Conservation (phyloP, 2,113 vertebrate species). For the Prietella phreatophila region DNA sequence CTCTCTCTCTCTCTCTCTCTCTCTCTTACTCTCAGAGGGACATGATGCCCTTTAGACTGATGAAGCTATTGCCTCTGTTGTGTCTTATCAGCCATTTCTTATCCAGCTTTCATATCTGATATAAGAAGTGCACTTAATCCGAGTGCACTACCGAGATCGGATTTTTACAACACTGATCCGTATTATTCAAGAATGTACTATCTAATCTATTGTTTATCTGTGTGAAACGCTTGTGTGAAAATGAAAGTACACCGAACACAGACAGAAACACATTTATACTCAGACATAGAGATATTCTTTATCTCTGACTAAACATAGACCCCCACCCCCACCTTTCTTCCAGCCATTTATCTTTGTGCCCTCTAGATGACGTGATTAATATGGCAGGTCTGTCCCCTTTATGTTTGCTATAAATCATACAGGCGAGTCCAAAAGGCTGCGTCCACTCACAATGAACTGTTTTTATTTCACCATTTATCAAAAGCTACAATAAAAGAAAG, state of each 20-base stretch:
- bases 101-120: background rate
- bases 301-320: constrained; percentile 72
- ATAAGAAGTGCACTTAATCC: background rate
- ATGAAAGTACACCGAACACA: background rate
- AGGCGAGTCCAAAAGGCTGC: constrained; percentile 25
- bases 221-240: background rate
- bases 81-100: background rate
- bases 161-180: background rate
- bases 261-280: background rate
- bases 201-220: constrained; percentile 8
- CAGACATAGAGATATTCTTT: constrained; percentile 21
- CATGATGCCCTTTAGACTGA: constrained; percentile 1
- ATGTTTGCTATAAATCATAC: constrained; percentile 58
- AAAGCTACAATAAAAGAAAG: constrained; percentile 12
- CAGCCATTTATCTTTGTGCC: constrained; percentile 78
- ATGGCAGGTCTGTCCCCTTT: constrained; percentile 70
- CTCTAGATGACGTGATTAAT: constrained; percentile 79
- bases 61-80: background rate
- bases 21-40: too few relatives aligned
- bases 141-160: background rate
- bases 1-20: too few relatives aligned
- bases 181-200: background rate
- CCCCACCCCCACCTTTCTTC: constrained; percentile 60
- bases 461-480: constrained; percentile 40
- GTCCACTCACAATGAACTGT: constrained; percentile 31